Percentiles rank a stretch among this genome's conserved stretches.
phyloP scores from a whole-genome alignment of 2,797 vertebrate genomes.

The Megalops cyprinoides region DNA sequence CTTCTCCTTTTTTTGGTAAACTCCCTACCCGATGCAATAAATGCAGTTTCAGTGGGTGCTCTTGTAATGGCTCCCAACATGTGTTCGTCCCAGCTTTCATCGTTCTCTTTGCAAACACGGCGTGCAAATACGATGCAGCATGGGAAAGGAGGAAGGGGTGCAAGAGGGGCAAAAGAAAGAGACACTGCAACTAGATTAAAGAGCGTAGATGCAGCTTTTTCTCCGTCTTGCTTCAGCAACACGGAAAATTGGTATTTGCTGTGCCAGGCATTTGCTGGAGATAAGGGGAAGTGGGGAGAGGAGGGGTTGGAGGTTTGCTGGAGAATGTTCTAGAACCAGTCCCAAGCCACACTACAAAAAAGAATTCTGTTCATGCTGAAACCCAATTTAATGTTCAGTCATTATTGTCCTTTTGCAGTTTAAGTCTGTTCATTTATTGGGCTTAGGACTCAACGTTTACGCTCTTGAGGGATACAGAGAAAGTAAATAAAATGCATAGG shows the following conservation, averaged over 20 bases:
- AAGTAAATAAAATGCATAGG: no score
- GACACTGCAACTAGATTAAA: slow-evolving; percentile 38
- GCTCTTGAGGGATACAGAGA: no score
- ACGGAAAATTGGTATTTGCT: slow-evolving; percentile 39
- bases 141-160: background rate
- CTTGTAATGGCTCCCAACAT: slow-evolving; percentile 30
- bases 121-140: slow-evolving; percentile 23
- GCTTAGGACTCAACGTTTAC: background rate
- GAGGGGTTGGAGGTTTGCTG: background rate
- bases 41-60: slow-evolving; percentile 36
- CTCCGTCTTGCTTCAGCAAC: slow-evolving; percentile 41
- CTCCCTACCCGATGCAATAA: slow-evolving; percentile 25
- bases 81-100: slow-evolving; percentile 27
- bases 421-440: no score
- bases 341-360: slow-evolving; percentile 13
- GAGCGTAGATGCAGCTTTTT: slow-evolving; percentile 29
- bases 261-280: slow-evolving; percentile 30
- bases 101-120: slow-evolving; percentile 25
- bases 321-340: slow-evolving; percentile 21
- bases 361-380: slow-evolving; percentile 25
- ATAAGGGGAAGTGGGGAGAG: slow-evolving; percentile 27
- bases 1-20: slow-evolving; percentile 18
- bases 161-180: slow-evolving; percentile 19
- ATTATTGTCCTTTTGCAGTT: slow-evolving; percentile 17
- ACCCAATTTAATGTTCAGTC: slow-evolving; percentile 13